These are phyloP conservation scores for Hiodon tergisus DNA, from an alignment of 2,113 vertebrate genomes.

Conservation along the genomic window DNA sequence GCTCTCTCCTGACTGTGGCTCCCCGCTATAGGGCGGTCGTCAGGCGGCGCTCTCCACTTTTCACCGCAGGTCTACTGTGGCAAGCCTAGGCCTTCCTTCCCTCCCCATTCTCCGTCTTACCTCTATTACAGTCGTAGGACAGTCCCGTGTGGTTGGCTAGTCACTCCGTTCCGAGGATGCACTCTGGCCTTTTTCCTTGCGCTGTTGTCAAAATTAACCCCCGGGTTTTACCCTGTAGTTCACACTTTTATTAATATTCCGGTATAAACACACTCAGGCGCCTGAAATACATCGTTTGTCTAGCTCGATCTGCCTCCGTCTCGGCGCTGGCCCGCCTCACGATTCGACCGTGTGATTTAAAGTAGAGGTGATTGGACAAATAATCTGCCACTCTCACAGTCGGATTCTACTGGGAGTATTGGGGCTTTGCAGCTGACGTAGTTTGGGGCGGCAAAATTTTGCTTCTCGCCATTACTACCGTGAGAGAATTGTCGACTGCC, in stretches of 20 bases:
- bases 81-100: slow-evolving; percentile 60
- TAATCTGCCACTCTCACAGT: slow-evolving; percentile 39
- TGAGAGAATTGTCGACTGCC: not conserved
- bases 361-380: slow-evolving; percentile 42
- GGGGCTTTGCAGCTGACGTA: slow-evolving; percentile 35
- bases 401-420: not conserved
- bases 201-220: not conserved
- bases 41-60: slow-evolving; percentile 76
- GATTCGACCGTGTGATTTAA: slow-evolving; percentile 29
- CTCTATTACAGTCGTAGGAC: slow-evolving; percentile 56
- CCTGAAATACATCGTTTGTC: slow-evolving; percentile 52
- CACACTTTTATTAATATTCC: not conserved
- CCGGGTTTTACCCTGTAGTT: not conserved
- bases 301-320: slow-evolving; percentile 47
- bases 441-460: slow-evolving; percentile 13
- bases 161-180: slow-evolving; percentile 18
- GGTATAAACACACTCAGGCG: slow-evolving; percentile 33
- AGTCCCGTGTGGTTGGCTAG: slow-evolving; percentile 33
- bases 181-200: not conserved
- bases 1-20: slow-evolving; percentile 55
- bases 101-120: slow-evolving; percentile 37
- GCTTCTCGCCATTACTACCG: slow-evolving; percentile 12
- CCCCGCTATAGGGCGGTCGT: slow-evolving; percentile 64
- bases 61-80: slow-evolving; percentile 57
- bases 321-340: slow-evolving; percentile 51